A percentile compares a stretch with the other conserved stretches of the same genome.
These are phyloP conservation scores for Bombyx huttoni DNA, from an alignment of 2,888 invertebrate species.

Conservation along the genomic window DNA sequence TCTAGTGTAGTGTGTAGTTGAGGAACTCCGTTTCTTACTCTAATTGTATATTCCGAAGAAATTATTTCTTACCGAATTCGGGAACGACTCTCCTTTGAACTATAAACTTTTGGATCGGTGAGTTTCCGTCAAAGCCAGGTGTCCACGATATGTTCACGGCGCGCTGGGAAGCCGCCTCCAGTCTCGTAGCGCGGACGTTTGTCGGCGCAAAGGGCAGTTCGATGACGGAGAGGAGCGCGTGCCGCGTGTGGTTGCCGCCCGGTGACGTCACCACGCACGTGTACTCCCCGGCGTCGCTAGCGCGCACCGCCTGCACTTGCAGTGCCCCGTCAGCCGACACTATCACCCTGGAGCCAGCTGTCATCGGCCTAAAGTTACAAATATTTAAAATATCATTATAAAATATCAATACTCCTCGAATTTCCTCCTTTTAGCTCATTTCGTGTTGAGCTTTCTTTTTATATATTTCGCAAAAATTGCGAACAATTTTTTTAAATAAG, in stretches of 20 bases:
- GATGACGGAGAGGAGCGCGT: constrained; percentile 85
- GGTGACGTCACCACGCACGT: constrained; percentile 91
- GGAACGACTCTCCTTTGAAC: constrained; percentile 92
- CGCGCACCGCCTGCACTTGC: constrained; percentile 89
- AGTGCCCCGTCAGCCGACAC: constrained; percentile 87
- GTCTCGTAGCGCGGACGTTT: constrained; percentile 82
- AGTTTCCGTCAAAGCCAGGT: constrained; percentile 97
- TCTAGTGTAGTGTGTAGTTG: too few species aligned
- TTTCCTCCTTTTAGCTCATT: too few species aligned
- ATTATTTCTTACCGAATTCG: constrained; percentile 78
- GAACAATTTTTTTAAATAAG: too few species aligned
- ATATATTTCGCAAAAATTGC: too few species aligned
- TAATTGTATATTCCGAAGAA: too few species aligned
- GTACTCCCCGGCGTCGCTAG: constrained; percentile 95
- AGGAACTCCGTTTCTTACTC: too few species aligned
- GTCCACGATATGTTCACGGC: constrained; percentile 95
- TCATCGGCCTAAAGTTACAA: constrained; percentile 43
- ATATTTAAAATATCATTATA: background rate
- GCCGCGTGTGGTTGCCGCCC: constrained; percentile 93
- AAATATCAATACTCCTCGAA: too few species aligned
- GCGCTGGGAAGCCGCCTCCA: constrained; percentile 77
- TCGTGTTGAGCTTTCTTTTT: too few species aligned
- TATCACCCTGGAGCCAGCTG: constrained; percentile 78
- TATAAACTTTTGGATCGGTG: constrained; percentile 92
- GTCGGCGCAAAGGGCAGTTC: constrained; percentile 96